These are phyloP conservation scores for Archocentrus centrarchus DNA, from an alignment of 2,113 vertebrate genomes.

Conservation along the genomic window DNA sequence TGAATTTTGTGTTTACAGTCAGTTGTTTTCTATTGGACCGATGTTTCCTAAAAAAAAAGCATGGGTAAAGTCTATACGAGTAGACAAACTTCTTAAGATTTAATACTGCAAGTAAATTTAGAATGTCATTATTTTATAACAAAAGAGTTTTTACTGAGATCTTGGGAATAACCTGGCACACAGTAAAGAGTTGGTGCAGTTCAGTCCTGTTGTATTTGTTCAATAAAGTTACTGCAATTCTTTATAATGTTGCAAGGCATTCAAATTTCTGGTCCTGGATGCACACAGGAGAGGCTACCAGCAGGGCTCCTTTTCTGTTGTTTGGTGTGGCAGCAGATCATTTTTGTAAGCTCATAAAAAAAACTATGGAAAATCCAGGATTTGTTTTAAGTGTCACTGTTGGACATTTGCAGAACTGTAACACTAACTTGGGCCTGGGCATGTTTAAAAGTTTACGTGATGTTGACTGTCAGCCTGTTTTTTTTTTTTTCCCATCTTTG, in stretches of 20 bases:
- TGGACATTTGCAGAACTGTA: background rate
- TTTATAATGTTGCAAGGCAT: background rate
- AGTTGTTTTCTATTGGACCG: background rate
- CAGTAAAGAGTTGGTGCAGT: background rate
- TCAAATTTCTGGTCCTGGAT: background rate
- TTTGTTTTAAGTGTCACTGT: background rate
- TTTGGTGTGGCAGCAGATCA: background rate
- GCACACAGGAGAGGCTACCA: background rate
- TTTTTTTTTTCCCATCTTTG: background rate
- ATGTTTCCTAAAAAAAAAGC: background rate
- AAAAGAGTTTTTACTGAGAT: background rate
- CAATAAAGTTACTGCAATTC: background rate
- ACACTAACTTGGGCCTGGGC: background rate
- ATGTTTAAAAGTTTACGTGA: background rate
- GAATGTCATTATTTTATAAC: background rate
- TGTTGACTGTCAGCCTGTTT: background rate
- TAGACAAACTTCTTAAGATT: background rate
- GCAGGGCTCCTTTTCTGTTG: background rate
- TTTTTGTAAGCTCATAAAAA: background rate
- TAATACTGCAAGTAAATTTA: background rate
- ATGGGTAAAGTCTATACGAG: background rate
- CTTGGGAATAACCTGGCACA: background rate
- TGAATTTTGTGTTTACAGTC: background rate
- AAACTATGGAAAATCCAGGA: background rate
- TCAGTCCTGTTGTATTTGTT: background rate